Evolutionary conservation across 1,140 invertebrate genomes (phyloP).

Genomic region (Temnothorax longispinosus): DNA sequence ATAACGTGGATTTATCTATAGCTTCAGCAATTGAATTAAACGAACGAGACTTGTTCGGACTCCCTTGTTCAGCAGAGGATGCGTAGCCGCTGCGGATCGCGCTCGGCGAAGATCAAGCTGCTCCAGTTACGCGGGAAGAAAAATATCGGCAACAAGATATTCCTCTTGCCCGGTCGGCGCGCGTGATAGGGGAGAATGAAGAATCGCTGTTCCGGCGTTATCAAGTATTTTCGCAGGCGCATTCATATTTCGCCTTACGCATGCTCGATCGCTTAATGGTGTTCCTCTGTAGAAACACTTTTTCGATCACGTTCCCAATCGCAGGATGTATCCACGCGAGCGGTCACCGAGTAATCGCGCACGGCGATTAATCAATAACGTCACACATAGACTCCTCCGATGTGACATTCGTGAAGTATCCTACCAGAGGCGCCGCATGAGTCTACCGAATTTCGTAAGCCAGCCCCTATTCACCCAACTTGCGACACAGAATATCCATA

Average conservation of each 20-base stretch:
- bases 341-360: slow-evolving; percentile 6
- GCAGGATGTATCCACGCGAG: neutral
- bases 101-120: slow-evolving; percentile 18
- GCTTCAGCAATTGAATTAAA: neutral
- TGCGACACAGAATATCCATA: slow-evolving; percentile 35
- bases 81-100: neutral
- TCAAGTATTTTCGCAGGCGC: slow-evolving; percentile 39
- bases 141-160: slow-evolving; percentile 43
- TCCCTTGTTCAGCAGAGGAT: neutral
- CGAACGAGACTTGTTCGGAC: neutral
- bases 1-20: neutral
- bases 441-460: slow-evolving; percentile 7
- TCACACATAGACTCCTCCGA: slow-evolving; percentile 11
- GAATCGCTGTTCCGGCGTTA: slow-evolving; percentile 39
- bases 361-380: slow-evolving; percentile 40
- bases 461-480: slow-evolving; percentile 5
- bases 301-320: neutral
- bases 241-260: slow-evolving; percentile 27
- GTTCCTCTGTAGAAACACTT: slow-evolving; percentile 17
- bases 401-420: slow-evolving; percentile 8
- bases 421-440: neutral
- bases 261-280: slow-evolving; percentile 39
- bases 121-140: slow-evolving; percentile 33
- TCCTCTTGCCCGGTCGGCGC: slow-evolving; percentile 14
- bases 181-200: slow-evolving; percentile 27